These are phyloP conservation scores for Perdita meconis DNA, from an alignment of 2,888 invertebrate genomes.

Conservation along the genomic window DNA sequence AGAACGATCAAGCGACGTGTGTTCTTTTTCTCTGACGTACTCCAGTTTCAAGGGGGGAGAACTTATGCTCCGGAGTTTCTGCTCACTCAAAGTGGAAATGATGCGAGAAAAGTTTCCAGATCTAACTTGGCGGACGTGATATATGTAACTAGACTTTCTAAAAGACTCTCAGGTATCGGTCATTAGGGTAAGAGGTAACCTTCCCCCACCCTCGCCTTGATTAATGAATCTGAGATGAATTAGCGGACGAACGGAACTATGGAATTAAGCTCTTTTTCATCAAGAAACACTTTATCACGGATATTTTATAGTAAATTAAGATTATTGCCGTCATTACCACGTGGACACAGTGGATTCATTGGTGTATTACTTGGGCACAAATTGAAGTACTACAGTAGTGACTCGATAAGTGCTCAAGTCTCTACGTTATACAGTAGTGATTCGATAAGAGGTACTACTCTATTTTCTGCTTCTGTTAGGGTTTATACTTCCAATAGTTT, in stretches of 20 bases:
- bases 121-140: conserved; percentile 13
- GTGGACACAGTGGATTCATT: too few relatives aligned
- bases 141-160: background rate
- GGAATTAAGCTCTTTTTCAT: background rate
- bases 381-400: too few relatives aligned
- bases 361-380: too few relatives aligned
- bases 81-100: conserved; percentile 21
- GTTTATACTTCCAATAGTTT: too few relatives aligned
- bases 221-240: background rate
- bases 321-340: background rate
- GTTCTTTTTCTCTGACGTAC: conserved; percentile 17
- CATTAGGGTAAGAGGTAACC: background rate
- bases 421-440: too few relatives aligned
- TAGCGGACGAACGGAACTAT: background rate
- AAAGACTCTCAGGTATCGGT: background rate
- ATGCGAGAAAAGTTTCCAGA: conserved; percentile 13
- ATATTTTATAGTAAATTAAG: background rate
- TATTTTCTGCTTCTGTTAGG: too few relatives aligned
- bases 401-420: too few relatives aligned
- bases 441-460: too few relatives aligned
- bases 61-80: conserved; percentile 22
- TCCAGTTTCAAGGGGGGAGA: conserved; percentile 3
- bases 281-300: background rate
- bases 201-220: background rate
- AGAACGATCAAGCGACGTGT: conserved; percentile 18